These are phyloP conservation scores for Allophyes oxyacanthae DNA, from an alignment of 2,888 invertebrate species.

Conservation along the genomic window DNA sequence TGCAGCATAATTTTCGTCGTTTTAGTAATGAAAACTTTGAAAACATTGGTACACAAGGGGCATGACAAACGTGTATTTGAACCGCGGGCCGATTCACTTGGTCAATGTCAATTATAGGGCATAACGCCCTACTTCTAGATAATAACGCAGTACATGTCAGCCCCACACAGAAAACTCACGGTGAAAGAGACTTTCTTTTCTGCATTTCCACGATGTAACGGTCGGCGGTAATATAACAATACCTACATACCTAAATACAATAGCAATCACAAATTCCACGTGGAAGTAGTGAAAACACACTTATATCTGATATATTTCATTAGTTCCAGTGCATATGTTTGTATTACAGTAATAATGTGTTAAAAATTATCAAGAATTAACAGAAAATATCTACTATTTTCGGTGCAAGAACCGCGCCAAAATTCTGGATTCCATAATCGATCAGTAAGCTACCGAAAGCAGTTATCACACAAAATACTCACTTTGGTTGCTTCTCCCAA, in stretches of 20 bases:
- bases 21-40: too few relatives aligned
- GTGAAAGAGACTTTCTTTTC: constrained; percentile 31
- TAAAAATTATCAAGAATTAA: neutral
- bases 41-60: too few relatives aligned
- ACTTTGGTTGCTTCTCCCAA: constrained; percentile 19
- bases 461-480: constrained; percentile 31
- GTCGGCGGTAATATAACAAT: constrained; percentile 40
- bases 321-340: neutral
- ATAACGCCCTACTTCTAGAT: constrained; percentile 9
- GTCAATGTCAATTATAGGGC: constrained; percentile 22
- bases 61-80: constrained; percentile 5
- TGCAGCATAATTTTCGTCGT: too few relatives aligned
- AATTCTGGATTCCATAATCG: constrained; percentile 21
- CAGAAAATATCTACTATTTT: neutral
- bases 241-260: constrained; percentile 47
- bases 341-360: neutral
- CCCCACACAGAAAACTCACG: constrained; percentile 9
- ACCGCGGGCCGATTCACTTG: constrained; percentile 11
- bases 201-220: constrained; percentile 49
- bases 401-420: constrained; percentile 50
- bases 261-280: constrained; percentile 34
- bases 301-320: neutral
- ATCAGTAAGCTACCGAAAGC: constrained; percentile 12
- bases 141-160: constrained; percentile 6
- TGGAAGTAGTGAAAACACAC: constrained; percentile 18